These are phyloP conservation scores for Ooceraea biroi DNA, from an alignment of 1,140 invertebrate genomes.

Conservation along the genomic window DNA sequence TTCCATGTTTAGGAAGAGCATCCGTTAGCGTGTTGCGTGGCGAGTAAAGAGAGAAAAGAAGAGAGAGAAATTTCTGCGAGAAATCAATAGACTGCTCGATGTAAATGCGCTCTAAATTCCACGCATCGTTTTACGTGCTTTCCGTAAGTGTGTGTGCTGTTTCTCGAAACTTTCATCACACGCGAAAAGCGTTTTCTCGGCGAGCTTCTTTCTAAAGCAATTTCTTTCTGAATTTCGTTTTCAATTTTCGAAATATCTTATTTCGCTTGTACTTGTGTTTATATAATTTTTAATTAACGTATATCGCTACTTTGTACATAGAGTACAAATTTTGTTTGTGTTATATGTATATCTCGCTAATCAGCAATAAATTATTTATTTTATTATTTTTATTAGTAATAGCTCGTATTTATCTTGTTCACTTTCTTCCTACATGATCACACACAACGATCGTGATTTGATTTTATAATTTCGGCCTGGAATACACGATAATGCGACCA, in stretches of 20 bases:
- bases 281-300: too few species aligned
- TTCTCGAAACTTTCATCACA: conserved; percentile 29
- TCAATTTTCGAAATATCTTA: too few species aligned
- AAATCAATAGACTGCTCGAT: conserved; percentile 33
- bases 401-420: too few species aligned
- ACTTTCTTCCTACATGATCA: too few species aligned
- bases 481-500: background rate
- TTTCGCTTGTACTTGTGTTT: too few species aligned
- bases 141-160: conserved; percentile 6
- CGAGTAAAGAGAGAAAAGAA: conserved; percentile 3
- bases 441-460: too few species aligned
- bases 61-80: conserved; percentile 8
- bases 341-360: too few species aligned
- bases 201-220: background rate
- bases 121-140: background rate
- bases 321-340: too few species aligned
- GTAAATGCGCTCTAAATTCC: conserved; percentile 55
- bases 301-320: too few species aligned
- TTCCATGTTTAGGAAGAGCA: conserved; percentile 71
- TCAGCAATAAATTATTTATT: too few species aligned
- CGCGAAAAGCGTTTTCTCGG: background rate
- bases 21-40: conserved; percentile 65
- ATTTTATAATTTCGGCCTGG: conserved; percentile 17
- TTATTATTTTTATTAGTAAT: too few species aligned
- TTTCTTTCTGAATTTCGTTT: too few species aligned